Evolutionary conservation across 2,113 vertebrate genomes (phyloP).

Genomic region (Gnathonemus longibarbis): DNA sequence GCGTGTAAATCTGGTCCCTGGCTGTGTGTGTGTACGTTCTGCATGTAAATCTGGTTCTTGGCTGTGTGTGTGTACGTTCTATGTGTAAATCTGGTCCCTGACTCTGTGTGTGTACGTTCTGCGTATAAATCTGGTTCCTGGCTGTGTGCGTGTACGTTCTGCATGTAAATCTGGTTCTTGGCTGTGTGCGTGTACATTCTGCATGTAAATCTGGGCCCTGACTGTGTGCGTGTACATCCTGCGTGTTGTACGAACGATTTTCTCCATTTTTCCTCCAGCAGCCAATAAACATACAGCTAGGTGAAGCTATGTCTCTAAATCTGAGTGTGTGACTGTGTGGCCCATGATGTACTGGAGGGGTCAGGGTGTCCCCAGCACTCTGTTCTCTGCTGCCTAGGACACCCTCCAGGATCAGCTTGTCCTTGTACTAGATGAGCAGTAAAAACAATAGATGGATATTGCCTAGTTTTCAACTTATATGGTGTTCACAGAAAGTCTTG

Average conservation of each 20-base stretch:
- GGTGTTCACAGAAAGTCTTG: neutral
- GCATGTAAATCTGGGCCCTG: neutral
- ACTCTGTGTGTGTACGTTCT: too few relatives aligned
- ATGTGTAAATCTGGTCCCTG: too few relatives aligned
- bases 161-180: neutral
- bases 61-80: too few relatives aligned
- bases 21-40: too few relatives aligned
- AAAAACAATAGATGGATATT: neutral
- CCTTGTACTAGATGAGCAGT: neutral
- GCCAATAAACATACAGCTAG: neutral
- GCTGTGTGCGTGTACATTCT: neutral
- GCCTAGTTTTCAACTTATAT: neutral
- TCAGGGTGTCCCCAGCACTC: neutral
- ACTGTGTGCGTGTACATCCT: neutral
- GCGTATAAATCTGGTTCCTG: too few relatives aligned
- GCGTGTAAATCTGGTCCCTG: too few relatives aligned
- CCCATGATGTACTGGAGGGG: neutral
- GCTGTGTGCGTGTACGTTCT: too few relatives aligned
- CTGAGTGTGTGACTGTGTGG: neutral
- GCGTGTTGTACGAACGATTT: neutral
- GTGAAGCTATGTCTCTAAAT: neutral
- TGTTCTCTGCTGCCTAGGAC: neutral
- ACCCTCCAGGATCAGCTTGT: neutral
- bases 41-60: too few relatives aligned
- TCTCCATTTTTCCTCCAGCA: neutral